These are phyloP conservation scores for Junonia oenone DNA, from an alignment of 2,888 invertebrate species.

Conservation along the genomic window DNA sequence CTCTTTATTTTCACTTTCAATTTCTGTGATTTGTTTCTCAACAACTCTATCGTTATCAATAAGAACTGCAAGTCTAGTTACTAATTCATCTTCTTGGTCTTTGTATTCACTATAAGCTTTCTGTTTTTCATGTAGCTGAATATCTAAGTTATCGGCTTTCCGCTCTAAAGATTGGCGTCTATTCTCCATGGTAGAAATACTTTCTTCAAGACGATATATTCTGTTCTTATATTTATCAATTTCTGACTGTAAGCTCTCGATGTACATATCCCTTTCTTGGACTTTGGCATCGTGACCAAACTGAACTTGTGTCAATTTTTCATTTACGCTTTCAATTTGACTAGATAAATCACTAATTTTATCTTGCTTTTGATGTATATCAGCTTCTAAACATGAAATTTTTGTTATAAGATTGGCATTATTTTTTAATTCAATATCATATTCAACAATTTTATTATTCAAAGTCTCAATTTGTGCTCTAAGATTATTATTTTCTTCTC, in stretches of 20 bases:
- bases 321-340: constrained; percentile 52
- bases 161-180: constrained; percentile 80
- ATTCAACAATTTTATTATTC: constrained; percentile 61
- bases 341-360: constrained; percentile 53
- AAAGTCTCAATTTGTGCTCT: constrained; percentile 52
- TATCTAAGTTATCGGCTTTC: constrained; percentile 81
- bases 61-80: constrained; percentile 80
- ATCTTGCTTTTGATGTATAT: constrained; percentile 56
- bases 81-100: constrained; percentile 81
- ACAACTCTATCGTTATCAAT: constrained; percentile 82
- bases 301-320: constrained; percentile 57
- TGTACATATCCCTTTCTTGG: constrained; percentile 86
- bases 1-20: constrained; percentile 77
- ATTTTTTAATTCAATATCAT: constrained; percentile 65
- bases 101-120: constrained; percentile 80
- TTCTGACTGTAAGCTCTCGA: constrained; percentile 85
- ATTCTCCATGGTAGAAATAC: constrained; percentile 80
- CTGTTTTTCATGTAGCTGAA: constrained; percentile 79
- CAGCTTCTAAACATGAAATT: constrained; percentile 57
- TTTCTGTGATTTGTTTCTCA: constrained; percentile 81
- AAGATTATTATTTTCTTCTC: constrained; percentile 48
- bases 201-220: constrained; percentile 83
- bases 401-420: constrained; percentile 58
- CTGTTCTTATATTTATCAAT: constrained; percentile 82
- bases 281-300: constrained; percentile 83